Evolutionary conservation across 2,113 vertebrate species (phyloP).

Genomic region (Scomber scombrus): DNA sequence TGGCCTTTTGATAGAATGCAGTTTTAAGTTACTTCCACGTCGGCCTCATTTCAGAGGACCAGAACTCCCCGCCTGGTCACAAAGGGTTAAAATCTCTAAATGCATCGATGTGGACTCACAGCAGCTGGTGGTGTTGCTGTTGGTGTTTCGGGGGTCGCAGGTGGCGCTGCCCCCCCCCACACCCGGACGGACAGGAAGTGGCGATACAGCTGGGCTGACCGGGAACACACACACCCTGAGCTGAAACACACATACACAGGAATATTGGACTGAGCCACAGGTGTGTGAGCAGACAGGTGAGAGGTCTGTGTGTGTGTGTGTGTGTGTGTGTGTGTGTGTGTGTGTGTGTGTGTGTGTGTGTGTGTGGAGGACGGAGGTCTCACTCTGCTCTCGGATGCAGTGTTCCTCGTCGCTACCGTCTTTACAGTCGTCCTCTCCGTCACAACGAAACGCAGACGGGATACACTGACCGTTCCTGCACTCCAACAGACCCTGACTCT

Average conservation of each 20-base stretch:
- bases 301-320: too few relatives aligned
- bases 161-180: slow-evolving; percentile 44
- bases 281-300: not conserved
- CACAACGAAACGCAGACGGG: slow-evolving; percentile 91
- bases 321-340: too few relatives aligned
- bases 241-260: slow-evolving; percentile 73
- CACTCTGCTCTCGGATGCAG: slow-evolving; percentile 79
- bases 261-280: not conserved
- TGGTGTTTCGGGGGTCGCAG: slow-evolving; percentile 84
- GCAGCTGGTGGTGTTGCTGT: slow-evolving; percentile 82
- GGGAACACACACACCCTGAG: slow-evolving; percentile 84
- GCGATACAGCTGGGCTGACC: slow-evolving; percentile 86
- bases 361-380: slow-evolving; percentile 41
- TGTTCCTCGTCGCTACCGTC: slow-evolving; percentile 95
- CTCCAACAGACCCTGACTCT: slow-evolving; percentile 92
- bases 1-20: too few relatives aligned
- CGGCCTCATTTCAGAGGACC: too few relatives aligned
- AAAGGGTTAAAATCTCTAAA: too few relatives aligned
- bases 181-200: slow-evolving; percentile 83
- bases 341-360: too few relatives aligned
- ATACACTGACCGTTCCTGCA: slow-evolving; percentile 93
- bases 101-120: slow-evolving; percentile 83
- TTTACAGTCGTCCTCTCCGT: slow-evolving; percentile 95
- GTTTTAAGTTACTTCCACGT: too few relatives aligned
- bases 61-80: too few relatives aligned